Evolutionary conservation across 2,113 vertebrate species (phyloP), one percentile per base, ranked within the genome.

Genomic region (Sturnus vulgaris): DNA sequence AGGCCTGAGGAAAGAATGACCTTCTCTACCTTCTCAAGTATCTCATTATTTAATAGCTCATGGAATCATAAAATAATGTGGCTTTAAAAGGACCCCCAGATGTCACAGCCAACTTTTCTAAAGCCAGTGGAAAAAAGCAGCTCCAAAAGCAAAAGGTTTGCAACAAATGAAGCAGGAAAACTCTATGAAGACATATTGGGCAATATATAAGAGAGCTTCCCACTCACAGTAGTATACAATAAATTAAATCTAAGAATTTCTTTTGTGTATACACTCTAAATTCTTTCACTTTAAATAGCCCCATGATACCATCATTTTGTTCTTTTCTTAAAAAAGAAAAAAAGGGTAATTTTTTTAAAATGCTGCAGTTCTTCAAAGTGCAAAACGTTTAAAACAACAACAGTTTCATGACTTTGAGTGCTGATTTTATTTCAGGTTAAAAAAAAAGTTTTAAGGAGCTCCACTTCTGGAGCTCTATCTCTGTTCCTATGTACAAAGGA

Each of bases 31-130:
- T n/a, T n/a, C n/a, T n/a, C n/a, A n/a, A n/a, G n/a, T n/a, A n/a
- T n/a, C n/a, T n/a, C n/a, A n/a, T n/a, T 30, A 55, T 33, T 57
- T 60, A 83, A 69, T 4, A 82, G 39, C 37, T 73, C 28, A 7
- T 6, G 12, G 39, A 66, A 73, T 46, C 24, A 42, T 0, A 37
- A 10, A 72, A 35, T 11, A 59, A 39, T 0, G 1, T 2, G n/a
- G 3, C 4, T 64, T 78, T 47, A 44, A 75, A 61, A 82, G 8
- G 11, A 40, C 10, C 4, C 17, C 10, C 35, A 53, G 23, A 35
- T 12, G 24, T 59, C 59, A 59, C 10, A 70, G 30, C 5, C n/a
- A 30, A 3, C 7, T 40, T 57, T 63, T 80, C 53, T 50, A 52
- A 65, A 76, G 37, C 4, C 23, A 31, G 3, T 19, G 28, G 87